These are phyloP conservation scores for Pegoplata infirma DNA, from an alignment of 2,888 invertebrate genomes.

Conservation along the genomic window DNA sequence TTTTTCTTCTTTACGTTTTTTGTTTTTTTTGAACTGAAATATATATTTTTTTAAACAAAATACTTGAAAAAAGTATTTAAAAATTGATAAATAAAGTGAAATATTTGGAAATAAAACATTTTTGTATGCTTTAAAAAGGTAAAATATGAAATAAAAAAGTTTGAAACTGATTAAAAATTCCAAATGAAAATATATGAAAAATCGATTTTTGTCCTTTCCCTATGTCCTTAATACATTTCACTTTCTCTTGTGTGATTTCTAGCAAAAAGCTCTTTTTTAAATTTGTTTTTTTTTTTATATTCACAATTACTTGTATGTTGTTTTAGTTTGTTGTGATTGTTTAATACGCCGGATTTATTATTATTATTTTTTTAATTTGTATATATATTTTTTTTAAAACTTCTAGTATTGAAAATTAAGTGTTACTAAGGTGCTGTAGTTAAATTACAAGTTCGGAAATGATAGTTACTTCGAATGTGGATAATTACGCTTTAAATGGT, in stretches of 20 bases:
- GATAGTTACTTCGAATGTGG: conserved; percentile 78
- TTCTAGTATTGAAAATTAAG: conserved; percentile 27
- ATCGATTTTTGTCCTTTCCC: conserved; percentile 56
- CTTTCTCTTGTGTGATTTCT: conserved; percentile 16
- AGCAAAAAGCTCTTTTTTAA: conserved; percentile 21
- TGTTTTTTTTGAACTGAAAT: too few species aligned
- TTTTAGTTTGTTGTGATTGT: conserved; percentile 49
- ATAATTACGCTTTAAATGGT: conserved; percentile 77
- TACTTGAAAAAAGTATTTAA: conserved; percentile 10
- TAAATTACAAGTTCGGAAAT: conserved; percentile 64
- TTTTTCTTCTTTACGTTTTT: too few species aligned
- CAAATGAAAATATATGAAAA: conserved; percentile 57
- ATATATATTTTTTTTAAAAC: conserved; percentile 7
- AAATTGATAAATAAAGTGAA: conserved; percentile 11
- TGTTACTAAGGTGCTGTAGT: conserved; percentile 9
- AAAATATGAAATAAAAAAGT: conserved; percentile 25
- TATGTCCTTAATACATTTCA: conserved; percentile 9
- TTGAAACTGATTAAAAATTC: conserved; percentile 33
- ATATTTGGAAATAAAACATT: conserved; percentile 1
- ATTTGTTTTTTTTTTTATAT: conserved; percentile 40
- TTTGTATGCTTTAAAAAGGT: conserved; percentile 40
- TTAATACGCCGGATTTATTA: conserved; percentile 48
- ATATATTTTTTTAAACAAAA: conserved; percentile 11
- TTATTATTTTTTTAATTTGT: not conserved
- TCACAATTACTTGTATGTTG: not conserved